Base-by-base conservation (phyloP, 2,888 invertebrate species). In the Hirudinaria manillensis region DNA sequence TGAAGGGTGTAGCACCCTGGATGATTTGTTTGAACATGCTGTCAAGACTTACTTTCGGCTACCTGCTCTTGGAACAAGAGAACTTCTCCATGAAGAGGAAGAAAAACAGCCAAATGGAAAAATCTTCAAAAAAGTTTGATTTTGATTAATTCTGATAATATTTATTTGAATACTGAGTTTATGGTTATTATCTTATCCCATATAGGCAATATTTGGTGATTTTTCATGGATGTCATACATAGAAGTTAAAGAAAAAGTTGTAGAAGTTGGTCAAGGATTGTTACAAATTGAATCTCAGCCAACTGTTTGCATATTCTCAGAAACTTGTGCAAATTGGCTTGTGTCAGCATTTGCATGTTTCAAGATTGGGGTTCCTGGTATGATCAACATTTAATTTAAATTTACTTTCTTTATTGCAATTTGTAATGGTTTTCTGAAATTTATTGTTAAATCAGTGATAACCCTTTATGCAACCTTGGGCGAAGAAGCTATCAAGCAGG, bases 301-400 rank as follows among this genome's bases (percentile, higher is more conserved):
- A n/a, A 87, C 89, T 78, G 89, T 98, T 80, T 94, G 93, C 75
- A 91, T 99, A 83, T 98, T 96, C 88, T 95, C 97, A 0, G 99
- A 99, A 87, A 99, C 98, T 0, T 89, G 97, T 80, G 93, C 93
- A 71, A 98, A 99, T 87, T 99, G 99, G 99, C 91, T 97, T 90
- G 88, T 97, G 72, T 92, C 94, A 0, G 95, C 96, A 0, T 93
- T 97, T 83, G 96, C 94, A 73, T 92, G 95, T 86, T 95, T 99
- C 88, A 93, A 93, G 84, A 93, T 92, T 87, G 94, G 92, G 85
- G 91, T 94, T 83, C 91, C 93, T 71, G 89, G 91, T 91, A 80
- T 27, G 45, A 56, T 32, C 4, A 29, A 3, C 34, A 13, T 29
- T 34, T 68, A 4, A 67, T 67, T 67, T 4, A 21, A n/a, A 16